Percentiles rank a stretch among this genome's conserved stretches.
These are phyloP conservation scores for Microctonus aethiopoides DNA, from an alignment of 2,888 invertebrate species.

Conservation along the genomic window DNA sequence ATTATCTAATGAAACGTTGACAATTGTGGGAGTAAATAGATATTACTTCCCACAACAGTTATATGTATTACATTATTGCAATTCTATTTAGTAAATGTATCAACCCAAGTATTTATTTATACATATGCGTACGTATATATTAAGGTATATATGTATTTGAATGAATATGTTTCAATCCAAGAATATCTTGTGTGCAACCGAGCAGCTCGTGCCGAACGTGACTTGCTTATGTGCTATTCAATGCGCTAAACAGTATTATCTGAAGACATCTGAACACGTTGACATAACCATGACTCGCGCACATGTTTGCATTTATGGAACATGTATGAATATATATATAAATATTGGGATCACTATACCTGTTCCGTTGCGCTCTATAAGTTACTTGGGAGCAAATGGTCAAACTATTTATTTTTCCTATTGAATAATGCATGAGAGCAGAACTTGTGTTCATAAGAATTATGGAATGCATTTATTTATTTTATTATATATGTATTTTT, in stretches of 20 bases:
- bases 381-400: slow-evolving; percentile 33
- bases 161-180: not conserved
- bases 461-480: not conserved
- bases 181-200: not conserved
- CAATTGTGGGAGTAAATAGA: too few species aligned
- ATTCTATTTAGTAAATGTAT: too few species aligned
- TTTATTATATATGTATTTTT: not conserved
- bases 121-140: too few species aligned
- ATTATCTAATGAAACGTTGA: not conserved
- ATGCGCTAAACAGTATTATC: slow-evolving; percentile 1
- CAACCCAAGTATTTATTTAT: too few species aligned
- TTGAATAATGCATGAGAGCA: not conserved
- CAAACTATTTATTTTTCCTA: not conserved
- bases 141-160: too few species aligned
- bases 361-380: slow-evolving; percentile 55
- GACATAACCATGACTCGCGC: not conserved
- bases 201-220: slow-evolving; percentile 29
- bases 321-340: slow-evolving; percentile 26
- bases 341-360: slow-evolving; percentile 43
- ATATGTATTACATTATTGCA: too few species aligned
- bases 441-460: not conserved
- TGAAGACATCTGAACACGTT: not conserved
- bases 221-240: slow-evolving; percentile 11
- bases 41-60: too few species aligned
- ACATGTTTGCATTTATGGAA: not conserved